phyloP scores from a whole-genome alignment of 2,888 invertebrate genomes.

The Coleophora deauratella region DNA sequence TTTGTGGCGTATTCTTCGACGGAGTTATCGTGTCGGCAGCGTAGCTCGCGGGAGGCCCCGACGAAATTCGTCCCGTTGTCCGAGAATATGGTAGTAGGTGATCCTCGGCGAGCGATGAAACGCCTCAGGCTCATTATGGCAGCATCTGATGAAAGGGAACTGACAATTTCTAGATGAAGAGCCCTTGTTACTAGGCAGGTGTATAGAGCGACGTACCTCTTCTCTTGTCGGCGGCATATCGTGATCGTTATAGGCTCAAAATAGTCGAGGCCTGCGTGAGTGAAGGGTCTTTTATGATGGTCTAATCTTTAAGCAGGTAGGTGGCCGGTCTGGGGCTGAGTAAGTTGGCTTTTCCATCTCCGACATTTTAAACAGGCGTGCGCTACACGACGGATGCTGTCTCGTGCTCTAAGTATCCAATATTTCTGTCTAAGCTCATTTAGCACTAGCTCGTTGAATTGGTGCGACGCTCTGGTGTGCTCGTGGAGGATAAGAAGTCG shows the following conservation, averaged over 20 bases:
- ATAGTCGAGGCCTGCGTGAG: conserved; percentile 1
- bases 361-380: conserved; percentile 1
- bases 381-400: neutral
- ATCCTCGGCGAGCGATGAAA: too few species aligned
- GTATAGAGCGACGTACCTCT: neutral
- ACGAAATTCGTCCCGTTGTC: too few species aligned
- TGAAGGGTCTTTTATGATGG: conserved; percentile 1
- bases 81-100: too few species aligned
- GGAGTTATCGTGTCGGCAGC: neutral
- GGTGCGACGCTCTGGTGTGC: conserved; percentile 3
- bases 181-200: neutral
- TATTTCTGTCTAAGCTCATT: conserved; percentile 8
- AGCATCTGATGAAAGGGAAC: neutral
- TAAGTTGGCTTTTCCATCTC: neutral
- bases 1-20: neutral
- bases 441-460: conserved; percentile 3
- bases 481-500: conserved; percentile 1
- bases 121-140: too few species aligned
- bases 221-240: neutral
- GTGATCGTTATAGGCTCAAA: neutral
- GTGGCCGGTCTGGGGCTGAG: neutral
- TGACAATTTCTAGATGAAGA: neutral
- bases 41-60: too few species aligned
- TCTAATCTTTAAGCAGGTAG: conserved; percentile 3
- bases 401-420: conserved; percentile 1